Base-by-base conservation (phyloP, 1,140 invertebrate genomes). In the Cydia fagiglandana region DNA sequence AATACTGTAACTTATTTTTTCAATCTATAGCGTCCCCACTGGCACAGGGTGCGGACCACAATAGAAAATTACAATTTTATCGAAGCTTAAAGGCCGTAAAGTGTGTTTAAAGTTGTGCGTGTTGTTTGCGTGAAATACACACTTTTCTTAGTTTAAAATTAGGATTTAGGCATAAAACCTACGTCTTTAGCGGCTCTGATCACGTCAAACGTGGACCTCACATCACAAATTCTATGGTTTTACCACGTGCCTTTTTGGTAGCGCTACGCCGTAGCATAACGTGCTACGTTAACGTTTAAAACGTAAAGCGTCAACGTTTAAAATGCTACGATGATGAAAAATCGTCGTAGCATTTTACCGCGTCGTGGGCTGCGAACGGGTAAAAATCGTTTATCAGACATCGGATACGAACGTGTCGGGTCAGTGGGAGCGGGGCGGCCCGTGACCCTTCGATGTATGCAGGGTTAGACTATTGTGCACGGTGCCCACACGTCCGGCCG, bases 341-440 rank as follows among this genome's bases (percentile, higher is more conserved):
- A 24, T 24, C 9, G 20, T 9, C 9, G 20, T 24, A 61, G 56
- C 17, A n/a, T 61, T 61, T 61, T 24, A 61, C 7, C 17, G 56
- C 56, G 9, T 61, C 17, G 20, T 61, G 10, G 9, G 0, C 10
- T 1, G n/a, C 20, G 56, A 24, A 61, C 2, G 56, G 56, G 56
- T 61, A 17, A 20, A 61, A 20, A 61, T 61, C 56, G 56, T 61
- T 61, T 61, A 24, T 61, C 56, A 24, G 56, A 61, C 17, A 61
- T 70, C 34, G 66, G 66, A 70, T 70, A 38, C 66, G 30, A 38
- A 45, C 66, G 66, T 70, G 66, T 70, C 34, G 66, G 66, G 66
- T 38, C 56, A 41, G 66, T 7, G n/a, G 10, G 30, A 15, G 34
- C 66, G 66, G 66, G 66, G 45, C 66, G 66, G 3, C 66, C 66